Conservation (phyloP, 2,888 invertebrate genomes). For the Fissipunctia ypsillon region DNA sequence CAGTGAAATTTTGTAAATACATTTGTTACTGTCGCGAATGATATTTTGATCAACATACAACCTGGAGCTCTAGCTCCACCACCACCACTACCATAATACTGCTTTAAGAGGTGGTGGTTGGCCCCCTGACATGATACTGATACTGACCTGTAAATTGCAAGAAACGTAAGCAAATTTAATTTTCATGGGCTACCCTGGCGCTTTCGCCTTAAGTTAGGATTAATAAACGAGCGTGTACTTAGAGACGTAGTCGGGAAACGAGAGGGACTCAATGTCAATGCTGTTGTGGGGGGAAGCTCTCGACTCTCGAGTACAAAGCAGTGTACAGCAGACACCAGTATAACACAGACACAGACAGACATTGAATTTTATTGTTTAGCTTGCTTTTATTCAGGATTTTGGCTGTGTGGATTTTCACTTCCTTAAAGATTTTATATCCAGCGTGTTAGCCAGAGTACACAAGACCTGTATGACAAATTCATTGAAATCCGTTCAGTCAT, state of each 20-base stretch:
- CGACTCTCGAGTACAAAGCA: constrained; percentile 14
- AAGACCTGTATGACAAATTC: neutral
- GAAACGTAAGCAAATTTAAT: too few species aligned
- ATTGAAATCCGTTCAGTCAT: neutral
- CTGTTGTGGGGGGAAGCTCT: constrained; percentile 23
- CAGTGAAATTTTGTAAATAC: neutral
- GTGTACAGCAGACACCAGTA: constrained; percentile 14
- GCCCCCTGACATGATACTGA: too few species aligned
- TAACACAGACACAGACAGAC: constrained; percentile 12
- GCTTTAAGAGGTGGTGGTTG: too few species aligned
- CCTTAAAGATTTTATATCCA: neutral
- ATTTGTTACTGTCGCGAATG: neutral
- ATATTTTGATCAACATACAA: neutral
- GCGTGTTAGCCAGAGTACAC: too few species aligned
- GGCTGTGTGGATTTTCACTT: neutral
- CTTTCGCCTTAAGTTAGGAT: neutral
- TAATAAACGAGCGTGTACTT: constrained; percentile 31
- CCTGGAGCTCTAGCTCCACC: too few species aligned
- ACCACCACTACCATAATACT: too few species aligned
- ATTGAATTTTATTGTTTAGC: constrained; percentile 34
- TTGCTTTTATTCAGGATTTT: constrained; percentile 11
- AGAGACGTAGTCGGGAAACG: constrained; percentile 25
- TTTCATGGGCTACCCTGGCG: too few species aligned
- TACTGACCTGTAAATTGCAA: too few species aligned
- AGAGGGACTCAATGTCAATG: constrained; percentile 59